Base-by-base conservation (phyloP, 2,113 vertebrate species). In the Rostratula benghalensis region DNA sequence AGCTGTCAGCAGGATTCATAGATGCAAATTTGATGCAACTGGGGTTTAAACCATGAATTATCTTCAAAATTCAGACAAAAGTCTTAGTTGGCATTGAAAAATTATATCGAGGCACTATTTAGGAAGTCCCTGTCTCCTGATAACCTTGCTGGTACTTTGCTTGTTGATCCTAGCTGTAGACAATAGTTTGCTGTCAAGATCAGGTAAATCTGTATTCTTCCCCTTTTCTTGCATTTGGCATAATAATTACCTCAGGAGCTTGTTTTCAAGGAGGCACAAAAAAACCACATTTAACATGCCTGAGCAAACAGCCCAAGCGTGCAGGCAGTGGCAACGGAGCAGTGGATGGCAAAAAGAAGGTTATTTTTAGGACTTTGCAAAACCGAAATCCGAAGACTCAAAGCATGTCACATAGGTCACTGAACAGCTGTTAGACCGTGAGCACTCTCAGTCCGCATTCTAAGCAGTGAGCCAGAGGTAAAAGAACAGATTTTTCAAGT, bases 361-460 rank as follows among this genome's bases (percentile, higher is more conserved):
- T 69, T 91, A 74, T 91, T 95, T 97, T 96, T 91, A 88, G 84
- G 84, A 90, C 79, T 91, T 89, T 41, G 13, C 41, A 76, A 90
- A 94, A n/a, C 35, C 63, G 22, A 87, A 88, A 83, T 90, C 70
- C 77, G 46, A 91, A 87, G 75, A 74, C 64, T 87, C 61, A 61
- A 80, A 90, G 31, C 59, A 22, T 82, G 53, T 85, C 89, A 90
- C 81, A 65, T 31, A 95, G 81, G 96, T 93, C 89, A 76, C 89
- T 54, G 61, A 93, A 94, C 87, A 96, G 89, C 93, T 94, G 89
- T 83, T 92, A 91, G 81, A 69, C 61, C 27, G 2, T 57, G 65
- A 93, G 51, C 48, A 24, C 33, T 87, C 89, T 70, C 57, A 57
- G 57, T 51, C 74, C 85, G 57, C 70, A 79, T 94, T 93, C 77